Percentiles rank a stretch among this genome's conserved stretches.
Evolutionary conservation across 2,797 vertebrate genomes (phyloP).

Genomic region (Poecilia picta): DNA sequence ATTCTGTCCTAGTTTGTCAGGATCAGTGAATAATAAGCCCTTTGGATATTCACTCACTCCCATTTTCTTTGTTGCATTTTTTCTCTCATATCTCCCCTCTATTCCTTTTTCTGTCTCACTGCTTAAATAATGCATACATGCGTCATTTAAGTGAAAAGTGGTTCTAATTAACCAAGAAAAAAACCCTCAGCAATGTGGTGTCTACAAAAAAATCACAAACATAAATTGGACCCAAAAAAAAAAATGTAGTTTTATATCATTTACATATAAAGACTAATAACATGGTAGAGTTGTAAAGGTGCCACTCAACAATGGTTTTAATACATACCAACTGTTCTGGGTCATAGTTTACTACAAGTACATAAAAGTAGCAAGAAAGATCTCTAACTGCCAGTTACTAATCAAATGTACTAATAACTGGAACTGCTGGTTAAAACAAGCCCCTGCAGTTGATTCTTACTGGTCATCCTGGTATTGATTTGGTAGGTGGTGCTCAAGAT

Average conservation of each 20-base stretch:
- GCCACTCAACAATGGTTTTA: not conserved
- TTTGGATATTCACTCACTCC: conserved; percentile 18
- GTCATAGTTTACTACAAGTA: not conserved
- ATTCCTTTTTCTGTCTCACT: not conserved
- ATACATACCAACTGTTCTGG: not conserved
- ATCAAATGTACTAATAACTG: not conserved
- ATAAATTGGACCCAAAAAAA: not conserved
- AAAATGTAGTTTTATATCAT: not conserved
- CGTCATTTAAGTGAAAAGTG: not conserved
- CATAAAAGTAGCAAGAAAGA: not conserved
- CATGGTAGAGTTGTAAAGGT: not conserved
- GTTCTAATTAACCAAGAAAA: not conserved
- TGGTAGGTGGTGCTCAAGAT: not conserved
- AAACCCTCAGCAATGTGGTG: not conserved
- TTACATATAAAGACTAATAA: not conserved
- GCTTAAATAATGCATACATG: not conserved
- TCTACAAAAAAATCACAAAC: not conserved
- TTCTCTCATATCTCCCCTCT: conserved; percentile 9
- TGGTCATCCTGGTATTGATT: not conserved
- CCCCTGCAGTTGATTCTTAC: not conserved
- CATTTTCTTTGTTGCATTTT: conserved; percentile 6
- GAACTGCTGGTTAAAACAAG: not conserved
- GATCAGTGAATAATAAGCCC: conserved; percentile 42
- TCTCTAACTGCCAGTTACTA: not conserved
- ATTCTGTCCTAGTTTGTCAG: conserved; percentile 22